Conservation (phyloP, 1,140 invertebrate genomes). For the Pogonus chalceus region DNA sequence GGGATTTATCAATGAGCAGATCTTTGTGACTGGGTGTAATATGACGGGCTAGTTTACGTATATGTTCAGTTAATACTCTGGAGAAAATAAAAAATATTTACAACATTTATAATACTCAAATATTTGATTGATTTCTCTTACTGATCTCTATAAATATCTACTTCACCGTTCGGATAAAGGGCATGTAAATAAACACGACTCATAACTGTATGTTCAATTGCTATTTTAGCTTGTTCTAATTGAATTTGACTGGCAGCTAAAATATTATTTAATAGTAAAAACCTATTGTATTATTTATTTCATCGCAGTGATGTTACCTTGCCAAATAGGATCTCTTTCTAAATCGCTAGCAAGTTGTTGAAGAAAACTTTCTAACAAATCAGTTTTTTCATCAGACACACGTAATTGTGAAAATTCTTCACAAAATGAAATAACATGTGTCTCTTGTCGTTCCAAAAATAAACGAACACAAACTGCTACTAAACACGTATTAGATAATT, state of each 20-base stretch:
- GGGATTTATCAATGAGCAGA: constrained; percentile 69
- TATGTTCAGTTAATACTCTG: constrained; percentile 79
- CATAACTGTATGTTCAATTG: constrained; percentile 75
- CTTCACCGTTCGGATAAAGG: constrained; percentile 94
- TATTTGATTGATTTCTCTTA: constrained; percentile 37
- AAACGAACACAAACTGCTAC: constrained; percentile 68
- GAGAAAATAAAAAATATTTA: constrained; percentile 21
- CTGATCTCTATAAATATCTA: constrained; percentile 85
- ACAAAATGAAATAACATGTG: constrained; percentile 55
- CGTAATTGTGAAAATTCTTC: constrained; percentile 65
- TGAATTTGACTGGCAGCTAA: constrained; percentile 55
- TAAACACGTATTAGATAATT: constrained; percentile 66
- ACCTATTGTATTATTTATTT: constrained; percentile 15
- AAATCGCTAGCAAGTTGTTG: constrained; percentile 47
- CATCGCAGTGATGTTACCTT: constrained; percentile 41
- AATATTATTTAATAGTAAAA: constrained; percentile 17
- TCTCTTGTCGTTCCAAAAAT: constrained; percentile 66
- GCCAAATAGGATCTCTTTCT: constrained; percentile 59
- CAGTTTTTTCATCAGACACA: constrained; percentile 73
- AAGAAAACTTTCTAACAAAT: constrained; percentile 58
- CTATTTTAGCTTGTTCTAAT: constrained; percentile 55
- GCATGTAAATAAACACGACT: constrained; percentile 84
- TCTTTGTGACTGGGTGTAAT: constrained; percentile 78
- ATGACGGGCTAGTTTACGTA: constrained; percentile 67
- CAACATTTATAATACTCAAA: constrained; percentile 5